phyloP scores from a whole-genome alignment of 2,888 invertebrate species.

The Eubasilissa splendida region DNA sequence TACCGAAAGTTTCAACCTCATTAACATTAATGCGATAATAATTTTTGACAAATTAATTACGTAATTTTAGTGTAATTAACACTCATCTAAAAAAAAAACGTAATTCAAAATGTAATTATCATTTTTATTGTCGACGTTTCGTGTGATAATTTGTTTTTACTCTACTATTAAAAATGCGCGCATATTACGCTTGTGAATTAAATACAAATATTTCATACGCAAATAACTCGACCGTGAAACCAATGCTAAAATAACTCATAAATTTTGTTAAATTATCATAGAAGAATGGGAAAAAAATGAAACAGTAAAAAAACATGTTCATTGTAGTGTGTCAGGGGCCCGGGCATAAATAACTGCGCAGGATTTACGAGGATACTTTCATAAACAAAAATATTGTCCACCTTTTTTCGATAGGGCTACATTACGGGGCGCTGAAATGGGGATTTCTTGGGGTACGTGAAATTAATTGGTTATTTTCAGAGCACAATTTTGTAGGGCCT shows the following conservation, averaged over 20 bases:
- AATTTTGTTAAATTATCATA: conserved; percentile 32
- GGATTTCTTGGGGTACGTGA: conserved; percentile 37
- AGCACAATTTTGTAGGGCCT: background rate
- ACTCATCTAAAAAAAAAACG: background rate
- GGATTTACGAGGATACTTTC: conserved; percentile 30
- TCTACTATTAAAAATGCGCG: conserved; percentile 15
- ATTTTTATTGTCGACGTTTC: background rate
- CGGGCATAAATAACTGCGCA: conserved; percentile 16
- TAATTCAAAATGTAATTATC: background rate
- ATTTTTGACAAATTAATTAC: too few relatives aligned
- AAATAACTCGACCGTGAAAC: conserved; percentile 19
- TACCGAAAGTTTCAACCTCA: too few relatives aligned
- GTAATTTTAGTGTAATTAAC: too few relatives aligned
- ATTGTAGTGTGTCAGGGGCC: conserved; percentile 33
- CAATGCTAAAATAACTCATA: conserved; percentile 6
- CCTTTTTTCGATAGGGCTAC: conserved; percentile 38
- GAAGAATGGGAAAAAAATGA: conserved; percentile 38
- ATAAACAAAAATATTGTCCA: conserved; percentile 42
- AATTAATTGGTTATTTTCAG: conserved; percentile 39
- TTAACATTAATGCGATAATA: too few relatives aligned
- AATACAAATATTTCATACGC: conserved; percentile 29
- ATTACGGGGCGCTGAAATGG: conserved; percentile 18
- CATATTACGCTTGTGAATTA: conserved; percentile 24
- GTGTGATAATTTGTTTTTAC: background rate
- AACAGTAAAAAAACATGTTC: conserved; percentile 29